phyloP scores from a whole-genome alignment of 1,140 invertebrate species.

The Anoplolepis gracilipes region DNA sequence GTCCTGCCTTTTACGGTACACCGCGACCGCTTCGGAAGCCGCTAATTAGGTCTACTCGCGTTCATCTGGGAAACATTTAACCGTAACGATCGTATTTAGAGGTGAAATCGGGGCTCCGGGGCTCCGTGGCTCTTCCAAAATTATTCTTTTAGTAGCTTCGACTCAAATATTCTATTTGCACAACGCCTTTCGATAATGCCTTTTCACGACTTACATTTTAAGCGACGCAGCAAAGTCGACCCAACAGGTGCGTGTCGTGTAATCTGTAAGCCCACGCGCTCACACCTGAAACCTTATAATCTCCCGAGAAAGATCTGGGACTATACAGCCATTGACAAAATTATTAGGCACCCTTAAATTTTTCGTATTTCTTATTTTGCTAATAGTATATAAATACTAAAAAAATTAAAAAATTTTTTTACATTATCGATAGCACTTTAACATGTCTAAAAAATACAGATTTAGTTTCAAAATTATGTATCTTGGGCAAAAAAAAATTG shows the following conservation, averaged over 20 bases:
- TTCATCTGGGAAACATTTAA: constrained; percentile 67
- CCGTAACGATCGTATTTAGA: constrained; percentile 45
- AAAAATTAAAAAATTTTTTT: too few relatives aligned
- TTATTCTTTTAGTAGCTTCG: constrained; percentile 19
- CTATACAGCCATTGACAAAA: too few relatives aligned
- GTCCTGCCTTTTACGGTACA: constrained; percentile 57
- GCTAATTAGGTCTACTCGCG: constrained; percentile 68
- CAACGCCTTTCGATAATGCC: neutral
- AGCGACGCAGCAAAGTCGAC: neutral
- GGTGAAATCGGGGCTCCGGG: constrained; percentile 5
- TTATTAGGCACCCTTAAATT: too few relatives aligned
- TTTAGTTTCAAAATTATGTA: too few relatives aligned
- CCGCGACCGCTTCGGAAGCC: constrained; percentile 58
- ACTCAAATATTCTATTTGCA: constrained; percentile 22
- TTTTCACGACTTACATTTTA: constrained; percentile 10
- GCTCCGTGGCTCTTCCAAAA: neutral
- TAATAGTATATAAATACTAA: too few relatives aligned
- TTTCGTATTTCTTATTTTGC: too few relatives aligned
- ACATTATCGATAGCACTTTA: too few relatives aligned
- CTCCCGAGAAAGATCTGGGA: neutral
- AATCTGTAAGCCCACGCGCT: constrained; percentile 9
- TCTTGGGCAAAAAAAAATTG: too few relatives aligned
- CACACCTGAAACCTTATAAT: constrained; percentile 27
- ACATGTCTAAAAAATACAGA: too few relatives aligned
- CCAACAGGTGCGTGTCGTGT: constrained; percentile 32